phyloP scores from a whole-genome alignment of 1,140 invertebrate species.

The Diprion similis region DNA sequence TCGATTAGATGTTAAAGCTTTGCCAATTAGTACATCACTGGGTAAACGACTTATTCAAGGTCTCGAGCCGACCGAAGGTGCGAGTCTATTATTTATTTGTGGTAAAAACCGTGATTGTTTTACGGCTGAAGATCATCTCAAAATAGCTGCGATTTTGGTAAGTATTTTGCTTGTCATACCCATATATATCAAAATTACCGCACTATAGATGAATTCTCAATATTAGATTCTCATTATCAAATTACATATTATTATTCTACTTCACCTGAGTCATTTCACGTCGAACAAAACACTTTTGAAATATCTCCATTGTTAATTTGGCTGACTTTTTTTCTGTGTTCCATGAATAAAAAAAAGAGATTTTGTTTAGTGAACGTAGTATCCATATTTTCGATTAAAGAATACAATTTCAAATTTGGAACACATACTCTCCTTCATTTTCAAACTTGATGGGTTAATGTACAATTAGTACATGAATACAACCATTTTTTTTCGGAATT shows the following conservation, averaged over 20 bases:
- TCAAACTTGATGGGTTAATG: too few relatives aligned
- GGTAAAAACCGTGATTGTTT: slow-evolving; percentile 63
- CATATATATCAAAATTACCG: background rate
- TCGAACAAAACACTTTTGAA: too few relatives aligned
- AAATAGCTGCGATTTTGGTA: slow-evolving; percentile 72
- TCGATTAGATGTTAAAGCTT: slow-evolving; percentile 48
- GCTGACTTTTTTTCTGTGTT: too few relatives aligned
- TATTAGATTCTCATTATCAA: slow-evolving; percentile 21
- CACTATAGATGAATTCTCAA: slow-evolving; percentile 15
- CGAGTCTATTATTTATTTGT: slow-evolving; percentile 60
- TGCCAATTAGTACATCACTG: slow-evolving; percentile 37
- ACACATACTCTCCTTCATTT: too few relatives aligned
- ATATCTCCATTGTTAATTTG: too few relatives aligned
- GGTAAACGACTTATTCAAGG: slow-evolving; percentile 45
- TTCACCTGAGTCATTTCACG: too few relatives aligned
- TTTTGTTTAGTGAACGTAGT: too few relatives aligned
- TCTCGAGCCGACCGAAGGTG: slow-evolving; percentile 34
- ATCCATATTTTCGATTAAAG: too few relatives aligned
- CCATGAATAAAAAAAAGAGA: too few relatives aligned
- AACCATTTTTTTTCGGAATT: too few relatives aligned
- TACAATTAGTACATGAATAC: too few relatives aligned
- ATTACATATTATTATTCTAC: slow-evolving; percentile 15
- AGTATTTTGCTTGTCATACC: slow-evolving; percentile 36
- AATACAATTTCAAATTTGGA: too few relatives aligned
- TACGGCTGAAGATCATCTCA: slow-evolving; percentile 61